These are phyloP conservation scores for Frieseomelitta varia DNA, from an alignment of 1,140 invertebrate genomes.

Conservation along the genomic window DNA sequence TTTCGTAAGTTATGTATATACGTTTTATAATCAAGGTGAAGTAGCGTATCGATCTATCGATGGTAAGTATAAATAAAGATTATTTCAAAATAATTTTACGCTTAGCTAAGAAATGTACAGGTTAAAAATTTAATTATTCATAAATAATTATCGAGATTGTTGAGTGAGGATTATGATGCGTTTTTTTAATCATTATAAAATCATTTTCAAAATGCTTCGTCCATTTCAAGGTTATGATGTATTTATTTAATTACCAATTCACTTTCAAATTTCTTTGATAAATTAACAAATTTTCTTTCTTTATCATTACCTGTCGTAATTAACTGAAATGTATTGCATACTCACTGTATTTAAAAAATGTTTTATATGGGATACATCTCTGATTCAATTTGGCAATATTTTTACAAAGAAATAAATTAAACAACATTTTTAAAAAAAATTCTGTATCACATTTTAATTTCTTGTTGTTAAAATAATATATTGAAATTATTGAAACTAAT, in stretches of 20 bases:
- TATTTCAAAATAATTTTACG: background rate
- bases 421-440: background rate
- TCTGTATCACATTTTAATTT: background rate
- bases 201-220: background rate
- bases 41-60: background rate
- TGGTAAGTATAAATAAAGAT: conserved; percentile 26
- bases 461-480: background rate
- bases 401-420: background rate
- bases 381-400: background rate
- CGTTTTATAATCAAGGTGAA: background rate
- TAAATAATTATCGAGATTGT: background rate
- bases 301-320: background rate
- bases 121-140: background rate
- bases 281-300: background rate
- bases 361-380: background rate
- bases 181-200: background rate
- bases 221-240: conserved; percentile 1
- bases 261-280: background rate
- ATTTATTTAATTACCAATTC: background rate
- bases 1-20: background rate
- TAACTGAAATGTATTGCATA: background rate
- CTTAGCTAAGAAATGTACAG: background rate
- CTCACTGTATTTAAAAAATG: conserved; percentile 16
- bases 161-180: background rate
- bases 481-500: background rate